phyloP scores from a whole-genome alignment of 2,888 invertebrate genomes.

The Danaus chrysippus region DNA sequence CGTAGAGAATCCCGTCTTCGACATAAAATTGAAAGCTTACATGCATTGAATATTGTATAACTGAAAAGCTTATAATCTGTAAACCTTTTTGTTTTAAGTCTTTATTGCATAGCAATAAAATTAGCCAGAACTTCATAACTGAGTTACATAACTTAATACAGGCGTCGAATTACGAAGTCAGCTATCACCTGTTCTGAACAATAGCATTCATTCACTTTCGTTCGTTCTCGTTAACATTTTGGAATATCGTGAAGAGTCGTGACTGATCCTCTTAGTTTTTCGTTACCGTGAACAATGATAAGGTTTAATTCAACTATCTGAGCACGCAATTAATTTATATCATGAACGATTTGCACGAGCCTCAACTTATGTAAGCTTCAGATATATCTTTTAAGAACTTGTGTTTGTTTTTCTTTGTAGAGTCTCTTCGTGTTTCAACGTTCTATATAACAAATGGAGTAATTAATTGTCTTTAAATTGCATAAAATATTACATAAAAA shows the following conservation, averaged over 20 bases:
- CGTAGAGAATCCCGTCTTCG: too few species aligned
- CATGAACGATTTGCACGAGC: neutral
- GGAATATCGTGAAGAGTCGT: conserved; percentile 64
- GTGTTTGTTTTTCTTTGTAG: too few species aligned
- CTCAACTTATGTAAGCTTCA: too few species aligned
- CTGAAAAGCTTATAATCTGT: neutral
- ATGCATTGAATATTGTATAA: too few species aligned
- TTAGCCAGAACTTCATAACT: conserved; percentile 9
- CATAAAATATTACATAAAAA: conserved; percentile 21
- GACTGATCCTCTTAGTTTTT: conserved; percentile 65
- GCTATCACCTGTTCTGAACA: conserved; percentile 65
- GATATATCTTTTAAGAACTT: too few species aligned
- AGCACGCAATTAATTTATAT: conserved; percentile 15
- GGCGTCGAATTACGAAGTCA: conserved; percentile 42
- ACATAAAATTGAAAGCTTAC: too few species aligned
- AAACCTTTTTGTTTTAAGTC: neutral
- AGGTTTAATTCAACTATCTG: conserved; percentile 24
- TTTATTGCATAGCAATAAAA: conserved; percentile 1
- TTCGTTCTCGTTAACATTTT: conserved; percentile 66
- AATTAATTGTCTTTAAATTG: too few species aligned
- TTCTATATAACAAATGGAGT: conserved; percentile 6
- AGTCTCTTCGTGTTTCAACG: too few species aligned
- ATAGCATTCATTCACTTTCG: conserved; percentile 63
- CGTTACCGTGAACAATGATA: conserved; percentile 54
- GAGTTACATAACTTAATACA: conserved; percentile 25